A percentile compares a stretch with the other conserved stretches of the same genome.
These are phyloP conservation scores for zebrafish (Danio rerio) DNA, from an alignment of 2,113 vertebrate genomes.

Conservation along the genomic window DNA sequence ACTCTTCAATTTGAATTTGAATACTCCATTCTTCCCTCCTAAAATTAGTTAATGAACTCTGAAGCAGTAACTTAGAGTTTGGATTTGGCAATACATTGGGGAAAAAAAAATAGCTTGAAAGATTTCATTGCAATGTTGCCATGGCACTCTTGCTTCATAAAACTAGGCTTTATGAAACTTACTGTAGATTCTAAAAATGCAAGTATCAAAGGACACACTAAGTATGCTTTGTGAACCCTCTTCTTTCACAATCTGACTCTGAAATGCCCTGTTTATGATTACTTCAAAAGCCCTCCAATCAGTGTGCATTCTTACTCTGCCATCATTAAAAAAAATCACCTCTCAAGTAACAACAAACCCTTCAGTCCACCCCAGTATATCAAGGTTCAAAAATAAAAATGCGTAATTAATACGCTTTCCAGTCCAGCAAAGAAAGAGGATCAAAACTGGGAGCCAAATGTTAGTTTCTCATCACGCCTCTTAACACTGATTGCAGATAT, in stretches of 20 bases:
- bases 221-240: not conserved
- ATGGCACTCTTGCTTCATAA: slow-evolving; percentile 1
- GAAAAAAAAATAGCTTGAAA: not conserved
- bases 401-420: slow-evolving; percentile 8
- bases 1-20: slow-evolving; percentile 50
- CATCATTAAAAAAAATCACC: not conserved
- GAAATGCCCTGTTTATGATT: slow-evolving; percentile 17
- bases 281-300: slow-evolving; percentile 26
- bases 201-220: not conserved
- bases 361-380: slow-evolving; percentile 1
- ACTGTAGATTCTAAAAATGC: not conserved
- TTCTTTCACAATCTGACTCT: not conserved
- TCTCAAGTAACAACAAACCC: slow-evolving; percentile 1
- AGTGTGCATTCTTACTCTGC: slow-evolving; percentile 23
- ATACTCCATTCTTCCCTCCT: slow-evolving; percentile 36
- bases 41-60: slow-evolving; percentile 51
- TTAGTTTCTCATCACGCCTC: not conserved
- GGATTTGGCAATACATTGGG: slow-evolving; percentile 19
- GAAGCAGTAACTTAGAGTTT: slow-evolving; percentile 26
- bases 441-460: not conserved
- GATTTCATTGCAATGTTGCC: slow-evolving; percentile 1
- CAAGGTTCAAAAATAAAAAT: not conserved
- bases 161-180: not conserved
- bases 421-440: not conserved
- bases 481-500: slow-evolving; percentile 17